Evolutionary conservation across 2,797 vertebrate genomes (phyloP).

Genomic region (Anabas testudineus): DNA sequence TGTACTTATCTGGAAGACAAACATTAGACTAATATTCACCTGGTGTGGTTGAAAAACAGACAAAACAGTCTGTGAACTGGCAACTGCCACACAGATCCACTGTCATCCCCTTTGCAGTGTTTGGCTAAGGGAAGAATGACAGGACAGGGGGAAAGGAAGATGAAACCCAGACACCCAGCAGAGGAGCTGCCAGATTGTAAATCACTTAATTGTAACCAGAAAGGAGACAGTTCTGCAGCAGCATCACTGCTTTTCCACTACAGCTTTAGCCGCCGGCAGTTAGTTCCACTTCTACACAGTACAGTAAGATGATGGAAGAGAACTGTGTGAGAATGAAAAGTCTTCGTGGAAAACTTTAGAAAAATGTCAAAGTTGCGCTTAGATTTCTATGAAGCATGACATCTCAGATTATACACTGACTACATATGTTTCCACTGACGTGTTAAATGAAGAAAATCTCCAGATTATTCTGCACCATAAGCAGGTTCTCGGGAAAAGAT

Average conservation of each 20-base stretch:
- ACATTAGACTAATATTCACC: constrained; percentile 4
- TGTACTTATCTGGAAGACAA: neutral
- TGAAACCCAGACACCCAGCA: constrained; percentile 54
- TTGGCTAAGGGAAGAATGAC: constrained; percentile 22
- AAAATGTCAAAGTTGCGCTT: constrained; percentile 33
- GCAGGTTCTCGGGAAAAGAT: constrained; percentile 8
- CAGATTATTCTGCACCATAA: constrained; percentile 10
- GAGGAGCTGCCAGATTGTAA: constrained; percentile 65
- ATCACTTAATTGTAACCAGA: constrained; percentile 73
- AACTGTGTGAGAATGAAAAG: constrained; percentile 40
- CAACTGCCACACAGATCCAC: constrained; percentile 5
- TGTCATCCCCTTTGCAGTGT: constrained; percentile 24
- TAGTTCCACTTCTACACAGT: constrained; percentile 55
- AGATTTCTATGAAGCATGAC: constrained; percentile 52
- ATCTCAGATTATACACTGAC: constrained; percentile 41
- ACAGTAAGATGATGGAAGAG: constrained; percentile 40
- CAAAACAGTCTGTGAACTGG: constrained; percentile 31
- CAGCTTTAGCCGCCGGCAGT: constrained; percentile 30
- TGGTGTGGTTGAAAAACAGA: constrained; percentile 28
- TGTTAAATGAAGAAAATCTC: constrained; percentile 16
- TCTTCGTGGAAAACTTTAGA: constrained; percentile 32
- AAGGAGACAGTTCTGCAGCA: constrained; percentile 34
- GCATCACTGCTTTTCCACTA: constrained; percentile 57
- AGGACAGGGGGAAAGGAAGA: constrained; percentile 28
- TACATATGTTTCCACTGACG: constrained; percentile 37